These are phyloP conservation scores for Caradrina clavipalpis DNA, from an alignment of 2,888 invertebrate species.

Conservation along the genomic window DNA sequence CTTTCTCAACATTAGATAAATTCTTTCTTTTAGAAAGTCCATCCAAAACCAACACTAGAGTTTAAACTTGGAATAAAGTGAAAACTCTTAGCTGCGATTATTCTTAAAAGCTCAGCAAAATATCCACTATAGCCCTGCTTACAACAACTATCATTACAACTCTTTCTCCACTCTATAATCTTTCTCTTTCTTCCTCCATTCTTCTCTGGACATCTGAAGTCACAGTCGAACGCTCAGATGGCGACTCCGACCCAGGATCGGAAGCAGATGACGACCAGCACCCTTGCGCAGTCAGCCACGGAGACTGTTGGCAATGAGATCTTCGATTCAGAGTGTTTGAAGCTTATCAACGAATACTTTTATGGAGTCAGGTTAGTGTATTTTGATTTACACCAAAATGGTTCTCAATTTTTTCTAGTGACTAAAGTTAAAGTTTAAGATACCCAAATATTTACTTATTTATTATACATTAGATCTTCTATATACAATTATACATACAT, in stretches of 20 bases:
- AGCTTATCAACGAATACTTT: constrained; percentile 99
- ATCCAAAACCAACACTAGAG: background rate
- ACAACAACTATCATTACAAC: background rate
- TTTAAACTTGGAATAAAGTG: background rate
- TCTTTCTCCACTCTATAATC: constrained; percentile 14
- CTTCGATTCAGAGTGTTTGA: constrained; percentile 96
- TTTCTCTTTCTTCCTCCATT: constrained; percentile 24
- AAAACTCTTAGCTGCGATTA: background rate
- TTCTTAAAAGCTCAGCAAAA: background rate
- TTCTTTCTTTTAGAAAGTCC: too few relatives aligned
- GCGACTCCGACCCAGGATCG: constrained; percentile 93
- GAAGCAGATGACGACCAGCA: constrained; percentile 94
- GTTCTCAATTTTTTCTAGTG: too few relatives aligned
- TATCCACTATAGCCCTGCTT: background rate
- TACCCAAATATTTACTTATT: too few relatives aligned
- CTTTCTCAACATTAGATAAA: too few relatives aligned
- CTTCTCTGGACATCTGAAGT: constrained; percentile 46
- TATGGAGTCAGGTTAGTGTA: constrained; percentile 92
- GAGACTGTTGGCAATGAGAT: constrained; percentile 96
- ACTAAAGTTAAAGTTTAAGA: too few relatives aligned
- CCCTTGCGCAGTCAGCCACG: constrained; percentile 92
- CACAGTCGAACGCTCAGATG: constrained; percentile 83
- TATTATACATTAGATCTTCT: too few relatives aligned
- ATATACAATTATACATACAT: too few relatives aligned
- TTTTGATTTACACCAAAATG: too few relatives aligned